phyloP scores from a whole-genome alignment of 2,797 vertebrate genomes.

The Clarias pachynema region DNA sequence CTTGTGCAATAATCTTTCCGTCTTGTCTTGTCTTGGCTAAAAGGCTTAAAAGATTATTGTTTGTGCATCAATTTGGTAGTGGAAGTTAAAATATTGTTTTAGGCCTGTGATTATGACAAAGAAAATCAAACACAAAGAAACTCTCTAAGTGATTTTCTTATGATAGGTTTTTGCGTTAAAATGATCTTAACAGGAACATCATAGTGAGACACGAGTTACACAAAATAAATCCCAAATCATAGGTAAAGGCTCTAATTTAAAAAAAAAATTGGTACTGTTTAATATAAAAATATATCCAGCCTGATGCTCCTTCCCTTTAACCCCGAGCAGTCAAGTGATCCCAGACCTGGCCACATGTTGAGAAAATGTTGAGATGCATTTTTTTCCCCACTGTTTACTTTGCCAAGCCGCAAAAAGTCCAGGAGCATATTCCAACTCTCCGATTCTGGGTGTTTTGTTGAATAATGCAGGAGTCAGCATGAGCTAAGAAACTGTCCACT shows the following conservation, averaged over 20 bases:
- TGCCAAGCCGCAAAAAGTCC: conserved; percentile 33
- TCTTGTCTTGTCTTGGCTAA: not conserved
- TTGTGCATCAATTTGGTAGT: too few species aligned
- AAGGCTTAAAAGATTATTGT: not conserved
- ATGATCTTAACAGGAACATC: not conserved
- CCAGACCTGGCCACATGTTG: conserved; percentile 18
- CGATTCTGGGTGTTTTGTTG: not conserved
- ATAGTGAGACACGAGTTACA: not conserved
- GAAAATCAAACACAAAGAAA: not conserved
- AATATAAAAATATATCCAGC: not conserved
- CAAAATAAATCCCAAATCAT: not conserved
- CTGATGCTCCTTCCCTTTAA: not conserved
- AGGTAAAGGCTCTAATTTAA: not conserved
- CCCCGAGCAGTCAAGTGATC: not conserved
- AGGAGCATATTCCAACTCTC: not conserved
- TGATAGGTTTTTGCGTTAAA: not conserved
- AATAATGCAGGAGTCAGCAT: conserved; percentile 17
- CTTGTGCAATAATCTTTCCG: not conserved
- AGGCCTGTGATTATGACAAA: not conserved
- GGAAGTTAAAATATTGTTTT: not conserved
- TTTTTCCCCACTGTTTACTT: not conserved
- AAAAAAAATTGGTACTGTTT: not conserved
- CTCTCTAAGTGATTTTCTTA: not conserved
- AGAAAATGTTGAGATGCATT: conserved; percentile 7
- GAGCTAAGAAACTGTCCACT: conserved; percentile 6